Base-by-base conservation (phyloP, 1,140 invertebrate genomes). In the Galleria mellonella region DNA sequence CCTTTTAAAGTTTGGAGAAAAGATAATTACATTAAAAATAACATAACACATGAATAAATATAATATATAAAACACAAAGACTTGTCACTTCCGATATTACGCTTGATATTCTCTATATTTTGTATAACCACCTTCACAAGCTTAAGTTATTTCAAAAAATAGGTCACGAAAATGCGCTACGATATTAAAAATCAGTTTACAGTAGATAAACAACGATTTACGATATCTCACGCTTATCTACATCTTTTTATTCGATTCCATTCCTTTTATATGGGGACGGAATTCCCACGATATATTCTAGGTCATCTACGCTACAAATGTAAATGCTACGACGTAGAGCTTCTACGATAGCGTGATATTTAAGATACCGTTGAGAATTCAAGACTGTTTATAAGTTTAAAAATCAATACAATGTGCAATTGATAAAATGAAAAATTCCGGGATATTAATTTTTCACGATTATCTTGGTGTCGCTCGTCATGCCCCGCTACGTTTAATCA, bases 131-230 rank as follows among this genome's bases (percentile, higher is more conserved):
- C 2, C 6, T 6, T 23, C 17, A 23, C 17, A 6, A 23, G n/a
- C n/a, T n/a, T n/a, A n/a, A n/a, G n/a, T n/a, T 23, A 6, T 23
- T 23, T 23, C 17, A 6, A 23, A 23, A 23, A 23, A 23, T 23
- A 23, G 17, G 17, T 23, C 17, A 23, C 17, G 17, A 3, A 23
- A 23, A 23, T 3, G 17, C 17, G 17, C 17, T 23, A 23, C 17
- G 17, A 23, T 23, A 23, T 37, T 37, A 37, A 37, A 46, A 46
- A 38, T 36, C 12, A 28, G 35, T 46, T 46, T 30, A 17, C 35
- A 13, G 43, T 31, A 39, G 35, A 46, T 46, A 39, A 38, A 46
- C 43, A 39, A 46, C 35, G 36, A 46, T 46, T 46, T 46, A 46
- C 43, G 23, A 30, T 28, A 11, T 31, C 14, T 13, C 27, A 38